phyloP scores from a whole-genome alignment of 2,113 vertebrate genomes.

The Grammomys dolichurus region DNA sequence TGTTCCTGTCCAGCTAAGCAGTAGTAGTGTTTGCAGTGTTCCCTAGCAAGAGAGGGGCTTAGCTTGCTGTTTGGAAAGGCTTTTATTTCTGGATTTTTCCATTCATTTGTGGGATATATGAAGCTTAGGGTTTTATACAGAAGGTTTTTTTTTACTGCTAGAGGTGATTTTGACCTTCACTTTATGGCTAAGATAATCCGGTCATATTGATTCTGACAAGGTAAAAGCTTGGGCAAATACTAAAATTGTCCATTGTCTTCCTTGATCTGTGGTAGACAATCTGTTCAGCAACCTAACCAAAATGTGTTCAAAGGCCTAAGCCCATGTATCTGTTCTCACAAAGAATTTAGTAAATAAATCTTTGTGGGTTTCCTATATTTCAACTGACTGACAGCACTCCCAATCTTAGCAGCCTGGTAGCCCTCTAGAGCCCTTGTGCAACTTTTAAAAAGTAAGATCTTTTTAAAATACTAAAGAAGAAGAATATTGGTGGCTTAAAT shows the following conservation, averaged over 20 bases:
- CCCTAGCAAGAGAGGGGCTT: neutral
- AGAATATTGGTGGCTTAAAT: constrained; percentile 40
- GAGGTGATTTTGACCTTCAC: constrained; percentile 61
- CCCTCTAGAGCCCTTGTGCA: constrained; percentile 8
- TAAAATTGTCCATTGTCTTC: constrained; percentile 39
- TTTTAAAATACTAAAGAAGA: constrained; percentile 50
- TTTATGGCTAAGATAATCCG: constrained; percentile 57
- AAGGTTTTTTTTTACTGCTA: neutral
- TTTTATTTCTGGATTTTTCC: constrained; percentile 55
- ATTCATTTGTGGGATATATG: neutral
- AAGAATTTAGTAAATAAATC: constrained; percentile 45
- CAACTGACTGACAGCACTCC: neutral
- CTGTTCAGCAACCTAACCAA: constrained; percentile 27
- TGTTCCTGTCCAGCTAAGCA: constrained; percentile 13
- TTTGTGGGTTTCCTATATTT: constrained; percentile 49
- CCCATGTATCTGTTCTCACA: neutral
- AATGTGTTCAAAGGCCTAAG: constrained; percentile 21
- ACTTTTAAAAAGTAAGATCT: constrained; percentile 41
- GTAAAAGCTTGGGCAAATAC: constrained; percentile 47
- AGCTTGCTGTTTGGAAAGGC: constrained; percentile 23
- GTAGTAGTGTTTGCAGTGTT: constrained; percentile 41
- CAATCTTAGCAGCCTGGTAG: constrained; percentile 3
- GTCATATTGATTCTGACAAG: constrained; percentile 52
- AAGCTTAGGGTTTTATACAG: constrained; percentile 26
- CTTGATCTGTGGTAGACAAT: constrained; percentile 28